Evolutionary conservation across 2,113 vertebrate genomes (phyloP), one percentile per base, ranked within the genome.

Genomic region (Tachysurus vachellii): DNA sequence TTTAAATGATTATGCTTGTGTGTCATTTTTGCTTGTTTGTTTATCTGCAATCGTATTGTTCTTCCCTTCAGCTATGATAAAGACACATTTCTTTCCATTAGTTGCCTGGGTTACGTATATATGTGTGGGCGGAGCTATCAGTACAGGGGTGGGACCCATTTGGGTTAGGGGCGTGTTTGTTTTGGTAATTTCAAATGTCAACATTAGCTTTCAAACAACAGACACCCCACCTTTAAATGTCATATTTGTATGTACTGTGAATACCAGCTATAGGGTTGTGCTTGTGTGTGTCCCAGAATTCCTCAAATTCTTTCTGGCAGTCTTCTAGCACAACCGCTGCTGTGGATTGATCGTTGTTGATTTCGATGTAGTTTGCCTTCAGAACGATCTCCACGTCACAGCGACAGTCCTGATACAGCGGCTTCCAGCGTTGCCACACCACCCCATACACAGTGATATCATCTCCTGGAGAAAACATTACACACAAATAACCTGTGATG

Each of bases 381-480:
- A 99, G 92, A 62, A 97, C 97, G 83, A 99, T 95, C 92, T 99
- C 98, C 90, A 98, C 92, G 50, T 98, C 95, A 90, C 98, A 99
- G 82, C 95, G 95, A 9, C 91, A 59, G 54, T 94, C 95, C 56
- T 95, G 94, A 0, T 91, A 94, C 88, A 99, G 94, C 9, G 97
- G 95, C 86, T 96, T 99, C 98, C 98, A 99, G 76, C 98, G 96
- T 84, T 98, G 98, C 93, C 96, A 96, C 86, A 99, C 96, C 19
- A 99, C 95, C 23, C 98, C 98, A 68, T 97, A 99, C 80, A 99
- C 94, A 0, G 97, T 99, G 87, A 99, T 94, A 86, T 99, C 98
- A 91, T 99, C 98, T 61, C 98, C 98, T 99, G 88, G 23, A 28
- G 71, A 57, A 47, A 28, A 54, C 36, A 36, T 36, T 36, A 36